Evolutionary conservation across 2,888 invertebrate genomes (phyloP).

Genomic region (Autographa gamma): DNA sequence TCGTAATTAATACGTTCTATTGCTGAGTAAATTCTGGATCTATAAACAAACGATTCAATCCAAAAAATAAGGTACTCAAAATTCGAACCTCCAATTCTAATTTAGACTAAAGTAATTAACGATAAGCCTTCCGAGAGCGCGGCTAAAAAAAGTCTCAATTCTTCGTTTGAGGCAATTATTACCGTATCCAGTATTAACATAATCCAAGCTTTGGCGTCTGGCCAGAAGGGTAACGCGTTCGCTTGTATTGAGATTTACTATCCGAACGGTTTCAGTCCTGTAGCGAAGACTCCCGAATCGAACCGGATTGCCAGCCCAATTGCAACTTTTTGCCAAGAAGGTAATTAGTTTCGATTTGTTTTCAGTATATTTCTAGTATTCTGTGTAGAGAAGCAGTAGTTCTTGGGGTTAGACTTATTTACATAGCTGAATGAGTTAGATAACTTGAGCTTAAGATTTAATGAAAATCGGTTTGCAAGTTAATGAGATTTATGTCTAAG

Average conservation of each 20-base stretch:
- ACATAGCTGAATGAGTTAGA: neutral
- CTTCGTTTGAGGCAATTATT: slow-evolving; percentile 50
- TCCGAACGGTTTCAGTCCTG: slow-evolving; percentile 59
- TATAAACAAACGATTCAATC: neutral
- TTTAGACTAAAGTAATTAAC: slow-evolving; percentile 46
- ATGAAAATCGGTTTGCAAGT: too few species aligned
- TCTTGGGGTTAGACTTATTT: slow-evolving; percentile 32
- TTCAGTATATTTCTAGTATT: slow-evolving; percentile 20
- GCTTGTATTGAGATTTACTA: slow-evolving; percentile 79
- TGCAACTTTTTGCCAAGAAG: slow-evolving; percentile 33
- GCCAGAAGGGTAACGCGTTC: slow-evolving; percentile 73
- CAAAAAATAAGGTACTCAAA: slow-evolving; percentile 10
- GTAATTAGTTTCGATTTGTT: slow-evolving; percentile 56
- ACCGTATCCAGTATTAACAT: slow-evolving; percentile 52
- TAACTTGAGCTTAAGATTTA: neutral
- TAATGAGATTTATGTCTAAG: too few species aligned
- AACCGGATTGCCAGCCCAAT: slow-evolving; percentile 47
- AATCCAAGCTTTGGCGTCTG: slow-evolving; percentile 60
- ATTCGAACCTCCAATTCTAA: slow-evolving; percentile 16
- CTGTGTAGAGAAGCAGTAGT: slow-evolving; percentile 12
- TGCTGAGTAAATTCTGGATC: too few species aligned
- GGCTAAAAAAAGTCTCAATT: slow-evolving; percentile 39
- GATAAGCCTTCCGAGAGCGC: slow-evolving; percentile 42
- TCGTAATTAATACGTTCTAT: too few species aligned
- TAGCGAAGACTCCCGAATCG: slow-evolving; percentile 53